Conservation (phyloP, 2,888 invertebrate species). For the Microplitis manilae region DNA sequence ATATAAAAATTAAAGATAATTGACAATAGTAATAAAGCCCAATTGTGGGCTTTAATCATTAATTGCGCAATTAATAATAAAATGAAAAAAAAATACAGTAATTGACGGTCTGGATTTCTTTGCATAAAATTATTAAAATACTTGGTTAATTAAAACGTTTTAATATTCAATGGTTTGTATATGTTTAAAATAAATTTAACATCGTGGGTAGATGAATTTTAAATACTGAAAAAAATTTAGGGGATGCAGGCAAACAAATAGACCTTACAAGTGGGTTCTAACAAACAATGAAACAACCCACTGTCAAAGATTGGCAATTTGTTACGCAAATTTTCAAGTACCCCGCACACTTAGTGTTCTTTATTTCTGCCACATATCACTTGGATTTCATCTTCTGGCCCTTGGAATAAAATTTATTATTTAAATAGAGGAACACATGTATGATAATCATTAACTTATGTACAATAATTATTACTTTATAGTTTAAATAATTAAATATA, state of each 20-base stretch:
- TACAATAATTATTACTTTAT: no score
- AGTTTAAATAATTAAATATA: no score
- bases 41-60: no score
- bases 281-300: constrained; percentile 58
- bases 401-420: not conserved
- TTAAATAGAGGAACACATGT: not conserved
- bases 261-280: not conserved
- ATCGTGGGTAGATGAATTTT: not conserved
- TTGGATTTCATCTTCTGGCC: not conserved
- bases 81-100: no score
- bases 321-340: constrained; percentile 54
- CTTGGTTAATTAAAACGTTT: no score
- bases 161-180: no score
- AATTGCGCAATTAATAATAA: no score
- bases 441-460: not conserved
- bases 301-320: constrained; percentile 60
- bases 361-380: not conserved
- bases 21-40: no score
- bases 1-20: no score
- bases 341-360: constrained; percentile 43
- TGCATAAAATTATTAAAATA: no score
- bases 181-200: not conserved
- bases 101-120: no score
- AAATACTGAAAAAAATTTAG: not conserved
- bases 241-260: not conserved